These are phyloP conservation scores for Noturus placidus DNA, from an alignment of 2,113 vertebrate genomes.

Conservation along the genomic window DNA sequence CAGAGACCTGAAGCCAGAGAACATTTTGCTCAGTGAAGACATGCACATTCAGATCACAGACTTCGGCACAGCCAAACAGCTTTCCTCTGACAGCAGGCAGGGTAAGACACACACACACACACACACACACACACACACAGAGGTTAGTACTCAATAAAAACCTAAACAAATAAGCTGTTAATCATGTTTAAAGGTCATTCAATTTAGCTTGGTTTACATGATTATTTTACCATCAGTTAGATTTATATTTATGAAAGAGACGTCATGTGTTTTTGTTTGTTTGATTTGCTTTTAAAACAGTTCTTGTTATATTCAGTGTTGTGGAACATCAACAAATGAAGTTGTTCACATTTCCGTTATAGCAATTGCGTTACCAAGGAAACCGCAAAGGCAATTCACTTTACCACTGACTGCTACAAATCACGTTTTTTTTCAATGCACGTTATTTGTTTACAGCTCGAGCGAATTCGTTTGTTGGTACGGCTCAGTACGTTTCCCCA, in stretches of 20 bases:
- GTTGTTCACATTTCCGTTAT: neutral
- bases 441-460: slow-evolving; percentile 72
- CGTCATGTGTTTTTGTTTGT: neutral
- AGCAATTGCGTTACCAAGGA: neutral
- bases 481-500: slow-evolving; percentile 97
- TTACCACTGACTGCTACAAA: neutral
- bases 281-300: too few species aligned
- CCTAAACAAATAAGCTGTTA: neutral
- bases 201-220: neutral
- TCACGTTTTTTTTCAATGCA: too few species aligned
- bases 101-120: slow-evolving; percentile 65
- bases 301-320: neutral
- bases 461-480: slow-evolving; percentile 98
- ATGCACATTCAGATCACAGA: slow-evolving; percentile 99
- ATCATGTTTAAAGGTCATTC: neutral
- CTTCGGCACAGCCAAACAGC: slow-evolving; percentile 96
- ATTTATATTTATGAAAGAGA: neutral
- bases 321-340: neutral
- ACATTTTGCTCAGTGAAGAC: slow-evolving; percentile 96
- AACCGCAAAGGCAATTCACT: neutral
- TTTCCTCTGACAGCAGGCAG: slow-evolving; percentile 95
- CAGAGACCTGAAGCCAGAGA: slow-evolving; percentile 98
- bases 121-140: neutral
- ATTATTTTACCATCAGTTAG: neutral
- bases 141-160: neutral